Base-by-base conservation (phyloP, 2,113 vertebrate species). In the Rhegmatorhina hoffmannsi region DNA sequence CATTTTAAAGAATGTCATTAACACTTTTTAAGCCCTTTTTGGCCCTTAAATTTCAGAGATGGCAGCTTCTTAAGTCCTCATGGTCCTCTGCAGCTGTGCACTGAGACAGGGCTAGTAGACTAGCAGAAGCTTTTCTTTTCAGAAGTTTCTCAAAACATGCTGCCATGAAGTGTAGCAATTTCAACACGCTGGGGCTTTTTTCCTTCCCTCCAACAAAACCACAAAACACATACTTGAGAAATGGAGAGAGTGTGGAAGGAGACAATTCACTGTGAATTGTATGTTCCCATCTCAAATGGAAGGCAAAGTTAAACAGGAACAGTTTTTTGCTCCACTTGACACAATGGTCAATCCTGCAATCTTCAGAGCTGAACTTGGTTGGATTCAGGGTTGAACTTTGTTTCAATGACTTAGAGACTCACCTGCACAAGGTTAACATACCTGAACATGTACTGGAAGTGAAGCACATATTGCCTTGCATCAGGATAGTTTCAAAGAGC, bases 371-470 rank as follows among this genome's bases (percentile, higher is more conserved):
- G 13, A 78, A 83, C 28, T 31, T 60, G 10, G 25, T 19, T 90
- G 33, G 26, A 75, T 75, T 88, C 3, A 13, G 21, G 31, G 20
- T 36, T 75, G 62, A 70, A 74, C 56, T 82, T 78, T 24, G 17
- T 64, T 34, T 87, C 25, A 90, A 56, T 4, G 58, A 18, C 24
- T 38, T 69, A 88, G 38, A 81, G 43, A 53, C 29, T 43, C 56
- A 52, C 26, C 38, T 75, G 33, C 8, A 44, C 31, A 52, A 76
- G 9, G 44, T 72, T 67, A 68, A 63, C 6, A 2, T 33, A 46
- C 7, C 7, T 29, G 26, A 82, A 50, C 9, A 25, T 0, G 0
- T 33, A 52, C 12, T 69, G 31, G n/a, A 73, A 64, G 28, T 6
- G 36, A 85, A 64, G 13, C 4, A 12, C 11, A 3, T 49, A 21